Evolutionary conservation across 2,113 vertebrate genomes (phyloP).

Genomic region (Alexandromys fortis): DNA sequence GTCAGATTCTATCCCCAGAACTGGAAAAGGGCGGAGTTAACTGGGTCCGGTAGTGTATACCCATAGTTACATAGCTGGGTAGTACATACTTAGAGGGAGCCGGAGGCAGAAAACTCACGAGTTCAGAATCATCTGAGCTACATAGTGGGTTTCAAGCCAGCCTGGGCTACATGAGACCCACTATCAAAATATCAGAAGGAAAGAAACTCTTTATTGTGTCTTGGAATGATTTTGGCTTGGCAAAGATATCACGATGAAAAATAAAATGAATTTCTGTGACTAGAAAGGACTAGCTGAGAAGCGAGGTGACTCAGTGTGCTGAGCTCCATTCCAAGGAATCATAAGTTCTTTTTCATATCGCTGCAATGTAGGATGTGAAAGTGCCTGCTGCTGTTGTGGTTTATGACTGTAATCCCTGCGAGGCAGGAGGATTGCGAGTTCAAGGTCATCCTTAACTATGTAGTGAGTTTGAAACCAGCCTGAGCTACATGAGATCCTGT

Average conservation of each 20-base stretch:
- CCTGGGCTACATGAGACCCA: not conserved
- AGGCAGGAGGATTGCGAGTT: not conserved
- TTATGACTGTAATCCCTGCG: not conserved
- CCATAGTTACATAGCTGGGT: not conserved
- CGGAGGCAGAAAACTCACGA: not conserved
- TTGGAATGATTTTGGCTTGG: constrained; percentile 22
- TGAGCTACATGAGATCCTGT: not conserved
- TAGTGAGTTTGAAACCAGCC: not conserved
- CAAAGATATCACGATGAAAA: constrained; percentile 24
- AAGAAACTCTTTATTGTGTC: not conserved
- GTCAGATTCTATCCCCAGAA: not conserved
- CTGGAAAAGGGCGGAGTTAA: not conserved
- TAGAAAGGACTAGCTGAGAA: constrained; percentile 46
- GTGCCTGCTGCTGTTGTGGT: not conserved
- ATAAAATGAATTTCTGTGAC: constrained; percentile 24
- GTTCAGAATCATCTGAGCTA: not conserved
- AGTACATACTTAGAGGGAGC: not conserved
- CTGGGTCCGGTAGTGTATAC: not conserved
- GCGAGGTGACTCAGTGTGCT: not conserved
- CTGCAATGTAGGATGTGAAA: not conserved
- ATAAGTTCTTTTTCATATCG: not conserved
- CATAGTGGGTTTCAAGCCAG: not conserved
- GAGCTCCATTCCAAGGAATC: constrained; percentile 46
- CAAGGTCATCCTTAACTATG: not conserved
- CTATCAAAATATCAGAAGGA: not conserved